These are phyloP conservation scores for Heliocidaris tuberculata DNA, from an alignment of 35 echinoderm and acorn worm genomes.

Conservation along the genomic window DNA sequence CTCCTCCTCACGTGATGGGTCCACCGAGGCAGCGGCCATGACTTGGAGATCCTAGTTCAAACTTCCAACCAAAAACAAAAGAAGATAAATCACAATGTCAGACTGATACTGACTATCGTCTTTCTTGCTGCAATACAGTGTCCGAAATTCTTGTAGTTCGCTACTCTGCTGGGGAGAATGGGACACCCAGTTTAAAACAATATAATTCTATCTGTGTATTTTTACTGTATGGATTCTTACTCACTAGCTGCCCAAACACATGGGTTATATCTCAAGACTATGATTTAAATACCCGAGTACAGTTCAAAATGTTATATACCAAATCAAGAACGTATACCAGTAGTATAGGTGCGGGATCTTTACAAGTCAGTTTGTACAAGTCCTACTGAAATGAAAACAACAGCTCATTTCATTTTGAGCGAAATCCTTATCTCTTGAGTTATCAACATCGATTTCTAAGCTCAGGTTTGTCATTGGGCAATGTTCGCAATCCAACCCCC, in stretches of 20 bases:
- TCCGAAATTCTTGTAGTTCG: neutral
- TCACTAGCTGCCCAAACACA: no score
- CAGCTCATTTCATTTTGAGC: no score
- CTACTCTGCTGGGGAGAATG: neutral
- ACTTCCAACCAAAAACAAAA: neutral
- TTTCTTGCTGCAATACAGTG: neutral
- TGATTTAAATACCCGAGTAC: no score
- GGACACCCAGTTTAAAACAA: no score
- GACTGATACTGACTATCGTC: neutral
- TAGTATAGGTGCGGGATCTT: no score
- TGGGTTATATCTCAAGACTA: no score
- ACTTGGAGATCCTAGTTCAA: neutral
- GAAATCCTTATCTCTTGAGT: no score
- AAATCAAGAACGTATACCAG: no score
- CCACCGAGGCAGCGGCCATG: neutral
- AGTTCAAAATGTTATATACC: no score
- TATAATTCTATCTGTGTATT: no score
- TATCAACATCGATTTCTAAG: neutral
- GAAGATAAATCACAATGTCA: neutral
- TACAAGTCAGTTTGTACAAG: neutral
- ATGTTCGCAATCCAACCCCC: neutral
- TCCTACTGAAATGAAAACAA: neutral
- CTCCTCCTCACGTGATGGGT: neutral
- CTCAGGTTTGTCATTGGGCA: neutral
- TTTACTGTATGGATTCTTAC: no score